Conservation (phyloP, 2,888 invertebrate genomes). For the Clepsis dumicolana region DNA sequence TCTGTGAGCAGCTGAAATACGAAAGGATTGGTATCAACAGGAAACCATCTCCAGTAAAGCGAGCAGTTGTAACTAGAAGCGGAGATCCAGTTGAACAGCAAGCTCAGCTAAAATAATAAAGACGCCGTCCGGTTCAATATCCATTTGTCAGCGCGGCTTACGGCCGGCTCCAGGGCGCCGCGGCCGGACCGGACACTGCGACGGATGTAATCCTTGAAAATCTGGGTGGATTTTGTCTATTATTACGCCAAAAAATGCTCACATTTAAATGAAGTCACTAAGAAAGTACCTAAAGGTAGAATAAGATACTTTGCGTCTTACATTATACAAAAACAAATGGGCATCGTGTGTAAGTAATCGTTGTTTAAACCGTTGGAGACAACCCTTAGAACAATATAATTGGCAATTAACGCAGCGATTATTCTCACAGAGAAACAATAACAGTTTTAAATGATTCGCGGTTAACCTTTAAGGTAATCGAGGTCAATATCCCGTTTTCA, state of each 20-base stretch:
- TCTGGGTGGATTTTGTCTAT: neutral
- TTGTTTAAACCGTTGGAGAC: no score
- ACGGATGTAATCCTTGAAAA: neutral
- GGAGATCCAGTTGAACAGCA: neutral
- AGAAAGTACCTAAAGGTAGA: no score
- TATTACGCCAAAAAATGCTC: neutral
- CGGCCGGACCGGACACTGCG: neutral
- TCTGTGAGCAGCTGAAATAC: neutral
- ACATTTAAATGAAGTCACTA: no score
- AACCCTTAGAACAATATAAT: no score
- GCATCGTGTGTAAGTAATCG: no score
- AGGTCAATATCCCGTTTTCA: no score
- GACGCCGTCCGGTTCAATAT: constrained; percentile 4
- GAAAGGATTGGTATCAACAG: neutral
- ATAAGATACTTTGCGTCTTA: no score
- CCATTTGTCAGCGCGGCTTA: constrained; percentile 14
- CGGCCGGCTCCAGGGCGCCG: neutral
- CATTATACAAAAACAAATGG: no score
- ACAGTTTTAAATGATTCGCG: no score
- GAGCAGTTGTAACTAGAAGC: neutral
- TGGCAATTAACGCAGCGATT: no score
- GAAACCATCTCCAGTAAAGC: neutral
- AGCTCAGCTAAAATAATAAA: constrained; percentile 3
- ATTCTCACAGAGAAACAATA: no score
- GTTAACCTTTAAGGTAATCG: no score